Evolutionary conservation across 2,113 vertebrate genomes (phyloP).

Genomic region (Cinclus mexicanus): DNA sequence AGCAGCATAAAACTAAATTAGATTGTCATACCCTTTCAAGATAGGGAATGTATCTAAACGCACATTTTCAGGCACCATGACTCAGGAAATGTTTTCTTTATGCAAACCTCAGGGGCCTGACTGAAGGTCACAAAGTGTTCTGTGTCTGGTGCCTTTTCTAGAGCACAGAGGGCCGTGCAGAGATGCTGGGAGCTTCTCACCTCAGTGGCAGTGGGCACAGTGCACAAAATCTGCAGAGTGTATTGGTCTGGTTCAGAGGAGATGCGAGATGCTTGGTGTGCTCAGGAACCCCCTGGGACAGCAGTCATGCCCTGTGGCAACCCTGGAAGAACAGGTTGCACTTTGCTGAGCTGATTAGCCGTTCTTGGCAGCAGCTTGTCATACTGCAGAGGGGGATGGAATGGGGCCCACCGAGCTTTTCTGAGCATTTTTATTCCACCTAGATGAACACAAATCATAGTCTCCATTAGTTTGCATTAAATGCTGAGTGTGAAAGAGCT

Average conservation of each 20-base stretch:
- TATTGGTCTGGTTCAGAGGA: neutral
- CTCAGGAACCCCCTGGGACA: neutral
- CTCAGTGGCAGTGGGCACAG: neutral
- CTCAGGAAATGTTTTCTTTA: neutral
- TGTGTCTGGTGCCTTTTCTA: rapidly evolving
- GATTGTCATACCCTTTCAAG: neutral
- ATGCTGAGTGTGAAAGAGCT: neutral
- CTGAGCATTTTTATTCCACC: neutral
- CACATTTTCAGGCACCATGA: rapidly evolving
- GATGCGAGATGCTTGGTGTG: neutral
- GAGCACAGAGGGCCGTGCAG: rapidly evolving
- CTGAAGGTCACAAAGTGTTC: rapidly evolving
- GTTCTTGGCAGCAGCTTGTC: neutral
- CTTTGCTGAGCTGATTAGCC: neutral
- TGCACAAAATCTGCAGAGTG: rapidly evolving
- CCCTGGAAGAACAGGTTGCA: neutral
- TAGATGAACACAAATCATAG: neutral
- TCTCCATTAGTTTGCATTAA: neutral
- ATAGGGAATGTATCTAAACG: neutral
- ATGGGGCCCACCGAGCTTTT: rapidly evolving
- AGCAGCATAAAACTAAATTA: neutral
- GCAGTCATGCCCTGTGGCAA: neutral
- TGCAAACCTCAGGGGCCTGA: rapidly evolving
- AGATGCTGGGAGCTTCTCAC: neutral
- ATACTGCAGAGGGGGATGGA: too few relatives aligned